These are phyloP conservation scores for Unio delphinus DNA, from an alignment of 2,888 invertebrate species.

Conservation along the genomic window DNA sequence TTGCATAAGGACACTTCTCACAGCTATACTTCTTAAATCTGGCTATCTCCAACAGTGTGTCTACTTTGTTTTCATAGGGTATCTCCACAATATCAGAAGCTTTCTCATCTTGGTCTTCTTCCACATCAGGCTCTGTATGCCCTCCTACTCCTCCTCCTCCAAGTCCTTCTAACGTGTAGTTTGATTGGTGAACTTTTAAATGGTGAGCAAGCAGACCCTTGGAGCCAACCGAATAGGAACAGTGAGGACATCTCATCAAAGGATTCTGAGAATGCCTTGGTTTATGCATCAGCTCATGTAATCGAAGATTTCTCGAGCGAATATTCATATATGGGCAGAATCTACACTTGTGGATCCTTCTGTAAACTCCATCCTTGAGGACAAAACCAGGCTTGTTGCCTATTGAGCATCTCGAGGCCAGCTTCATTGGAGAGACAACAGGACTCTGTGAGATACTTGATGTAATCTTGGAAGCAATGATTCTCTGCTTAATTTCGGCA, in stretches of 20 bases:
- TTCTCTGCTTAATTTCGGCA: slow-evolving; percentile 64
- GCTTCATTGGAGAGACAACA: slow-evolving; percentile 57
- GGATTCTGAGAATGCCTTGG: slow-evolving; percentile 68
- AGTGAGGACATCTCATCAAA: slow-evolving; percentile 80
- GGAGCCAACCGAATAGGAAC: slow-evolving; percentile 85
- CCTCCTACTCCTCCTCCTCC: slow-evolving; percentile 11
- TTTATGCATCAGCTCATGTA: slow-evolving; percentile 87
- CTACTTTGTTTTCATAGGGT: slow-evolving; percentile 71
- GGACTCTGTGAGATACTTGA: slow-evolving; percentile 59
- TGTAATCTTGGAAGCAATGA: slow-evolving; percentile 65
- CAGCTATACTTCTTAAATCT: slow-evolving; percentile 79
- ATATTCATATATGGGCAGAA: slow-evolving; percentile 88
- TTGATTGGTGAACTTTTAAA: slow-evolving; percentile 78
- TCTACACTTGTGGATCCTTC: slow-evolving; percentile 88
- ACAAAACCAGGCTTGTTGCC: slow-evolving; percentile 59
- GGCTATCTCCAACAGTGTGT: slow-evolving; percentile 79
- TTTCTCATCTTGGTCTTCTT: slow-evolving; percentile 36
- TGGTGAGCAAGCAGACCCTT: slow-evolving; percentile 79
- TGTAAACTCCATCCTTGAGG: slow-evolving; percentile 66
- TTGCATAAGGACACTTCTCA: slow-evolving; percentile 85
- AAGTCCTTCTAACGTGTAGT: slow-evolving; percentile 62
- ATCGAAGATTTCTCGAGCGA: slow-evolving; percentile 84
- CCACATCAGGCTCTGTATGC: slow-evolving; percentile 5
- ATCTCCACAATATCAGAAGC: slow-evolving; percentile 43
- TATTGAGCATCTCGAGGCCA: slow-evolving; percentile 46